Evolutionary conservation across 92 coral and sea anemone species (phyloP), one percentile per base, ranked within the genome.

Genomic region (Galaxea fascicularis): DNA sequence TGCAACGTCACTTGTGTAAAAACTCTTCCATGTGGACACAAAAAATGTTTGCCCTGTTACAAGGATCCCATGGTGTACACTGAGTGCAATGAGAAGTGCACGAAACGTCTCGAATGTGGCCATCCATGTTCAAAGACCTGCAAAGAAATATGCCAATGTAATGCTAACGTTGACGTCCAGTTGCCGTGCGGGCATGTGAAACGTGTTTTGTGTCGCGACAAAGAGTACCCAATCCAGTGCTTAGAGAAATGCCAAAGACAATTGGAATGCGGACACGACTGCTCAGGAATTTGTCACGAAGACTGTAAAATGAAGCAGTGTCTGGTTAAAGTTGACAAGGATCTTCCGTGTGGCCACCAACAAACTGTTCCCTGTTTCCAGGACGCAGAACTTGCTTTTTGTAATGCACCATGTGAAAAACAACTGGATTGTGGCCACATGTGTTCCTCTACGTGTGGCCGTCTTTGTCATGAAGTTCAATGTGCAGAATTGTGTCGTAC

Each of bases 81-180:
- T 20, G 13, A 35, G 17, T 82, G 86, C 12, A 6, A 65, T 9
- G 65, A 22, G 16, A 18, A 66, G 17, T 79, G 84, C 28, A 8
- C 10, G 4, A 79, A 65, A 17, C 4, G 18, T 58, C 65, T 91
- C 59, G 67, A 58, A 12, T 93, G 97, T 74, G 94, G 97, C 44
- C 97, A 93, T 47, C 82, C 54, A 52, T 93, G 97, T 71, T 31
- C 86, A 4, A 74, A 76, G 80, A 71, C 25, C 49, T 93, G 97
- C 45, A 92, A 3, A 13, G 27, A 69, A 0, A 4, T 0, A 10
- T 79, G 84, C 20, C 52, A 29, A n/a, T 79, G 84, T 13, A 49
- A 57, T 44, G 22, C 46, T 7, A 0, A 10, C 15, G 14, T 82
- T 56, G 28, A 39, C 11, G 39, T 22, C n/a, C 5, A 39, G 5